phyloP scores from a whole-genome alignment of 2,888 invertebrate genomes.

The Stictocephala bisonia region DNA sequence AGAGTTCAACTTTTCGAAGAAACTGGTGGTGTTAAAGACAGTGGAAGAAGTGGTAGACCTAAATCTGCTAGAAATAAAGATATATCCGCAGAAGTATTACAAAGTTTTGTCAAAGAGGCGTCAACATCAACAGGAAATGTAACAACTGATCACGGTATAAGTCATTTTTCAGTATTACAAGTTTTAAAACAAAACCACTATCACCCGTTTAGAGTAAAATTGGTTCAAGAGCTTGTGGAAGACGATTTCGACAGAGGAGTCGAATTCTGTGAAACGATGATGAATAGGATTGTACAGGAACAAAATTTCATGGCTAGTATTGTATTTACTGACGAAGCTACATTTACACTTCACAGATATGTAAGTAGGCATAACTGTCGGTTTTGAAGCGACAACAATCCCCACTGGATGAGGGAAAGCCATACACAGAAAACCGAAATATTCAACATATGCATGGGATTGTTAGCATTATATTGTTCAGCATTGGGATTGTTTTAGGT shows the following conservation, averaged over 20 bases:
- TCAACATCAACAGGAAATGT: conserved; percentile 1
- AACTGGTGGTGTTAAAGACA: conserved; percentile 23
- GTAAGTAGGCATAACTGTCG: conserved; percentile 44
- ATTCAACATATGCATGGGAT: conserved; percentile 45
- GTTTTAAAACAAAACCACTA: conserved; percentile 27
- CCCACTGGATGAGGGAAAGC: conserved; percentile 23
- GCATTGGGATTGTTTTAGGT: no score
- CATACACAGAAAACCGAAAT: conserved; percentile 46
- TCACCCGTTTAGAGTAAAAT: conserved; percentile 23
- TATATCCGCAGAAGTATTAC: conserved; percentile 5
- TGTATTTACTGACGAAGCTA: conserved; percentile 45
- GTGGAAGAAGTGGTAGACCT: conserved; percentile 28
- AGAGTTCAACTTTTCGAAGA: conserved; percentile 14
- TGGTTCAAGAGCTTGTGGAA: conserved; percentile 40
- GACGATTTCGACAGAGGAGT: conserved; percentile 22
- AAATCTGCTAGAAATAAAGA: conserved; percentile 14
- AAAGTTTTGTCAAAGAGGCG: conserved; percentile 10
- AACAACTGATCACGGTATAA: conserved; percentile 1
- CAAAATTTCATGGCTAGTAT: conserved; percentile 28
- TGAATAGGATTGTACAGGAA: neutral
- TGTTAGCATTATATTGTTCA: no score
- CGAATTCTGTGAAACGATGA: conserved; percentile 22
- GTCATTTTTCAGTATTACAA: conserved; percentile 11
- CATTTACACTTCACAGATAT: conserved; percentile 26
- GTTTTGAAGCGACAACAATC: conserved; percentile 41